Evolutionary conservation across 1,140 invertebrate species (phyloP).

Genomic region (Cheumatopsyche charites): DNA sequence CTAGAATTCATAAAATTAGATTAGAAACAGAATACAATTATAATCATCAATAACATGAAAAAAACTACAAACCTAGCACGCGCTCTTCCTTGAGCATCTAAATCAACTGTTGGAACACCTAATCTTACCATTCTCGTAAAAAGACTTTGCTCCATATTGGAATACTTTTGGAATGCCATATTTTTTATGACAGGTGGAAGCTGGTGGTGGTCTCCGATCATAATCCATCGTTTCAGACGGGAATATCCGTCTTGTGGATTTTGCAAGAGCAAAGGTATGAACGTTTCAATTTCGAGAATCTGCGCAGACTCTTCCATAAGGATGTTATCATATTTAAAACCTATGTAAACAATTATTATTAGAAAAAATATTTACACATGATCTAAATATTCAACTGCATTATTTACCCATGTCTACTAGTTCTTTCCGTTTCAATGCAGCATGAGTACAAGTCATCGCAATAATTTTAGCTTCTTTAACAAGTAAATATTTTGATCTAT

Average conservation of each 20-base stretch:
- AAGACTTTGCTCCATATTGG: constrained; percentile 99
- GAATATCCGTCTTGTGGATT: constrained; percentile 97
- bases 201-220: constrained; percentile 99
- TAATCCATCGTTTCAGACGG: constrained; percentile 98
- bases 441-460: constrained; percentile 99
- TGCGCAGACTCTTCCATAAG: constrained; percentile 99
- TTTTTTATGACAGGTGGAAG: constrained; percentile 99
- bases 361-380: neutral
- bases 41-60: neutral
- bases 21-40: neutral
- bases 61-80: constrained; percentile 69
- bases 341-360: constrained; percentile 51
- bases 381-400: neutral
- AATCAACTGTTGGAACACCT: constrained; percentile 94
- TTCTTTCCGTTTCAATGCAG: constrained; percentile 95
- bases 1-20: constrained; percentile 55
- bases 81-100: constrained; percentile 97
- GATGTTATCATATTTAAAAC: constrained; percentile 98
- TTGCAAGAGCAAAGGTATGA: constrained; percentile 96
- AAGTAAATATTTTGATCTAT: constrained; percentile 93
- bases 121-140: constrained; percentile 96
- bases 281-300: constrained; percentile 99
- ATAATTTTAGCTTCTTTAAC: constrained; percentile 99
- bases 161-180: constrained; percentile 99
- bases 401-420: constrained; percentile 85